Base-by-base conservation (phyloP, 2,113 vertebrate species). In the Coreoperca whiteheadi region DNA sequence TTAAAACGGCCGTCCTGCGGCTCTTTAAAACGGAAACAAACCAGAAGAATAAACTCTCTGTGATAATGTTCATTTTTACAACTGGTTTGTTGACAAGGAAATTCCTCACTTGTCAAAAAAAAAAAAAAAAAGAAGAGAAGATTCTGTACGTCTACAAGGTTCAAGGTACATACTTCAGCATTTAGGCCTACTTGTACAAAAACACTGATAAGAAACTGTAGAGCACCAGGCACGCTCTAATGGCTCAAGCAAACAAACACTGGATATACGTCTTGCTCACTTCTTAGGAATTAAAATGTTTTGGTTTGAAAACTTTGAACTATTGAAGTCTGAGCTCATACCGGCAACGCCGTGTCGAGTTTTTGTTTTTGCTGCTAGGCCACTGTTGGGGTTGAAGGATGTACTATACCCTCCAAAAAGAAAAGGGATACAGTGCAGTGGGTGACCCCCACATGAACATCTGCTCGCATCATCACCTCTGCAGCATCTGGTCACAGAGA, bases 391-490 rank as follows among this genome's bases (percentile, higher is more conserved):
- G 43, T n/a, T 65, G 23, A 65, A 53, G 60, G 68, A 66, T 63
- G 60, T 43, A 43, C 51, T 25, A 53, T 68, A 11, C 48, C 66
- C 64, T 79, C 56, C n/a, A 15, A 4, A 59, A 43, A 4, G 14
- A 59, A 43, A 4, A 1, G 6, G 25, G 65, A 39, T 66, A 61
- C 18, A 51, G 25, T 71, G 57, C 53, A 80, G 60, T 34, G 80
- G 46, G 56, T 72, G 88, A 88, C 83, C 84, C 74, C 78, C 60
- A n/a, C 74, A 68, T 48, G 46, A 68, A 94, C 91, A 94, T 94
- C 91, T 94, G 93, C 78, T 93, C 34, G 54, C 90, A 89, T 91
- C 91, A 90, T 93, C 85, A 88, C 85, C 88, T 86, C 90, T 82
- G 71, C 59, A 91, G 89, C 92, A 93, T 94, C 91, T 94, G 91